Conservation (phyloP, 2,113 vertebrate genomes). For the Ceuthmochares aereus region DNA sequence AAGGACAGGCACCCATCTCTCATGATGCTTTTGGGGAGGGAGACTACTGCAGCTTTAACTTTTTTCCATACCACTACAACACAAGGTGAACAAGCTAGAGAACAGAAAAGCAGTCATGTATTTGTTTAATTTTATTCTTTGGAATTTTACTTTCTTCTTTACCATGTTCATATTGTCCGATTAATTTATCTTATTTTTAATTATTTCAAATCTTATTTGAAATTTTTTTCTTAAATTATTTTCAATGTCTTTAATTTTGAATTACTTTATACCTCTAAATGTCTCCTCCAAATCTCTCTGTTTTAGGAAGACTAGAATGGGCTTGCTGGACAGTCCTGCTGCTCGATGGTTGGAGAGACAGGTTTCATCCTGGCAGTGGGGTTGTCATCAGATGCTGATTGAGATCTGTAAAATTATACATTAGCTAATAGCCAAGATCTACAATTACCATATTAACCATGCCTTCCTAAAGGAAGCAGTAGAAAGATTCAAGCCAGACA, state of each 20-base stretch:
- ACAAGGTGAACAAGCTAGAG: neutral
- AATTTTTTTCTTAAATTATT: neutral
- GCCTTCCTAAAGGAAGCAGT: neutral
- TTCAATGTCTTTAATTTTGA: neutral
- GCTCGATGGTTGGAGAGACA: neutral
- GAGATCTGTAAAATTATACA: neutral
- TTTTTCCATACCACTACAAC: neutral
- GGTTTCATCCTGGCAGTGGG: neutral
- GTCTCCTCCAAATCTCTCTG: neutral
- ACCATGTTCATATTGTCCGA: neutral
- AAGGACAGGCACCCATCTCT: neutral
- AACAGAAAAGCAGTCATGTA: neutral
- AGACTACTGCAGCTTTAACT: neutral
- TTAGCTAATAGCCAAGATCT: neutral
- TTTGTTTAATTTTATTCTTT: neutral
- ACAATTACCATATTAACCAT: neutral
- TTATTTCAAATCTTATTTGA: neutral
- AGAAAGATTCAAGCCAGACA: neutral
- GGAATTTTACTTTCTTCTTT: neutral
- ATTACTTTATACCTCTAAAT: neutral
- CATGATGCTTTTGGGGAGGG: neutral
- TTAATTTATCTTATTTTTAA: neutral
- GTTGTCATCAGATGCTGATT: neutral
- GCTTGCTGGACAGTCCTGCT: neutral
- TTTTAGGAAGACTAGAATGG: neutral